Evolutionary conservation across 2,113 vertebrate genomes (phyloP), one percentile per base, ranked within the genome.

Genomic region (Xenus cinereus): DNA sequence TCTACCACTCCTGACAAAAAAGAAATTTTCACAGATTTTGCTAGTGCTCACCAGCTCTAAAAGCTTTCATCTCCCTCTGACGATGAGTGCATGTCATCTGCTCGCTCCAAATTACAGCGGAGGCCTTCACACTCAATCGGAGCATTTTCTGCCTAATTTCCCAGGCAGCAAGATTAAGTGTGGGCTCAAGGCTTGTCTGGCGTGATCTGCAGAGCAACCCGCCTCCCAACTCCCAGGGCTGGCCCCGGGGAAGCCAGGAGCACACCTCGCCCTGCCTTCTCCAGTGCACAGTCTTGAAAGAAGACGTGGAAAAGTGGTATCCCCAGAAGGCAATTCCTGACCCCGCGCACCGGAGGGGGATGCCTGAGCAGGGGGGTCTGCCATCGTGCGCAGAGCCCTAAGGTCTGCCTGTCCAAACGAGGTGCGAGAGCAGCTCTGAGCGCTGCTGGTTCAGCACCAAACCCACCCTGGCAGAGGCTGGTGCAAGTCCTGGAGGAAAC

Each of bases 101-200:
- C 95, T 94, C 16, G 41, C 94, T 97, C 97, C 97, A 96, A 96
- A 97, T 97, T 97, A 93, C 78, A 95, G 96, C 84, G 0, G 51
- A 89, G 92, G 72, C 97, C 97, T 96, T 90, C 89, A 93, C 95
- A 94, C 90, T 95, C 94, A 94, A 87, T 93, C 92, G 77, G 11
- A 84, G 96, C 87, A 95, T 96, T 97, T 96, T 96, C 95, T 96
- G 97, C 97, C 93, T 96, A 97, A 97, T 97, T 97, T 96, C 97
- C 95, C 95, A 95, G 92, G 89, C 93, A 87, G 93, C 53, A 32
- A 60, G 96, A 96, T 93, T 84, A 97, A 94, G 64, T 67, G 87
- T 22, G 87, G 86, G 96, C 93, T 97, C 3, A 4, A 84, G 88
- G 68, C 64, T 79, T 8, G 57, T 69, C 84, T 80, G 83, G 79